These are phyloP conservation scores for Hololepta plana DNA, from an alignment of 2,888 invertebrate species.

Conservation along the genomic window DNA sequence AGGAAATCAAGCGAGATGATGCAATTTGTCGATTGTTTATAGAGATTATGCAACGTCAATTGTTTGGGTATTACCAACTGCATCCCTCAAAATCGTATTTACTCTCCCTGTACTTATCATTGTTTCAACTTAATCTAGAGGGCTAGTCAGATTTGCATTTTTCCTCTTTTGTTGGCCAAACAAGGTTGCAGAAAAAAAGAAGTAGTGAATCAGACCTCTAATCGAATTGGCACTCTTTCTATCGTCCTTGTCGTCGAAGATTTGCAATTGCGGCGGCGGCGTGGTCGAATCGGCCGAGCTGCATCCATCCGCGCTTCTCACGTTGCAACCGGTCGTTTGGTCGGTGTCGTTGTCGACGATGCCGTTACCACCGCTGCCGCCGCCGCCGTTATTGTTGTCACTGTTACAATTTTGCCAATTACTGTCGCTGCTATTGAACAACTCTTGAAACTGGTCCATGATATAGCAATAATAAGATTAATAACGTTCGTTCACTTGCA, in stretches of 20 bases:
- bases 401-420: conserved; percentile 17
- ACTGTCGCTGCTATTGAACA: conserved; percentile 25
- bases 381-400: too few species aligned
- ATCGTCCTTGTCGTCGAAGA: conserved; percentile 27
- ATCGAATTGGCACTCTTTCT: conserved; percentile 47
- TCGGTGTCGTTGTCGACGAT: conserved; percentile 6
- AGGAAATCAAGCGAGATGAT: too few species aligned
- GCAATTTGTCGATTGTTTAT: too few species aligned
- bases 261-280: conserved; percentile 28
- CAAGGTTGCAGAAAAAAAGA: neutral
- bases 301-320: conserved; percentile 10
- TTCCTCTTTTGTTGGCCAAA: too few species aligned
- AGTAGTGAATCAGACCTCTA: conserved; percentile 32
- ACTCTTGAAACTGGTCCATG: conserved; percentile 31
- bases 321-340: conserved; percentile 5
- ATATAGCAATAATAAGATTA: conserved; percentile 12
- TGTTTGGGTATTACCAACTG: too few species aligned
- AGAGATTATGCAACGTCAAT: too few species aligned
- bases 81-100: too few species aligned
- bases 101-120: too few species aligned
- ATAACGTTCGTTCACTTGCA: neutral
- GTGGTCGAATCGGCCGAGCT: conserved; percentile 39
- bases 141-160: too few species aligned
- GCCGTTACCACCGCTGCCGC: conserved; percentile 10
- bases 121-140: too few species aligned